These are phyloP conservation scores for Cyphomyrus discorhynchus DNA, from an alignment of 2,113 vertebrate genomes.

Conservation along the genomic window DNA sequence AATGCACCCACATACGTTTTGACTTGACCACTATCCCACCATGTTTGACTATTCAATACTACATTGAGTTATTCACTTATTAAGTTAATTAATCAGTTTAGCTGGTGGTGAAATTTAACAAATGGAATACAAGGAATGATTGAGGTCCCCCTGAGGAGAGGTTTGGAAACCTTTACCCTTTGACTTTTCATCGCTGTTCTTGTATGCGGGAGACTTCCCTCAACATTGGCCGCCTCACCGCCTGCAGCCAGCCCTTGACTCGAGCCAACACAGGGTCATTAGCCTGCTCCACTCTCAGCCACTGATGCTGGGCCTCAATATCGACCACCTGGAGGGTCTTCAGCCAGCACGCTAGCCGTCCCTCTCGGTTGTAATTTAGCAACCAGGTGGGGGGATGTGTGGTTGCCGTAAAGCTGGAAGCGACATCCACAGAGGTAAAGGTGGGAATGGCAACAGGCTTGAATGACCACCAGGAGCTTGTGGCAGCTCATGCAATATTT, in stretches of 20 bases:
- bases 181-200: too few species aligned
- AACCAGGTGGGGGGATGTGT: too few species aligned
- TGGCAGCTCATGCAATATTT: background rate
- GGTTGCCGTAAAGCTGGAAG: too few species aligned
- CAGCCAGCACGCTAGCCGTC: too few species aligned
- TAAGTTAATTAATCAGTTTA: background rate
- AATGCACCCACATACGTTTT: background rate
- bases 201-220: too few species aligned
- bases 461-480: background rate
- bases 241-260: background rate
- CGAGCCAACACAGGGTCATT: background rate
- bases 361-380: too few species aligned
- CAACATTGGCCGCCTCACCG: too few species aligned
- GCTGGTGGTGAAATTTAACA: background rate
- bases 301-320: too few species aligned
- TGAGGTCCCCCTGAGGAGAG: background rate
- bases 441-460: background rate
- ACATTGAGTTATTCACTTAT: background rate
- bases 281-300: background rate
- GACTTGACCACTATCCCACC: background rate
- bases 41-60: background rate
- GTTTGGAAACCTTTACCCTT: background rate
- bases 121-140: background rate
- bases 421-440: background rate
- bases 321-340: too few species aligned